Evolutionary conservation across 2,888 invertebrate species (phyloP).

Genomic region (Catocala sponsa): DNA sequence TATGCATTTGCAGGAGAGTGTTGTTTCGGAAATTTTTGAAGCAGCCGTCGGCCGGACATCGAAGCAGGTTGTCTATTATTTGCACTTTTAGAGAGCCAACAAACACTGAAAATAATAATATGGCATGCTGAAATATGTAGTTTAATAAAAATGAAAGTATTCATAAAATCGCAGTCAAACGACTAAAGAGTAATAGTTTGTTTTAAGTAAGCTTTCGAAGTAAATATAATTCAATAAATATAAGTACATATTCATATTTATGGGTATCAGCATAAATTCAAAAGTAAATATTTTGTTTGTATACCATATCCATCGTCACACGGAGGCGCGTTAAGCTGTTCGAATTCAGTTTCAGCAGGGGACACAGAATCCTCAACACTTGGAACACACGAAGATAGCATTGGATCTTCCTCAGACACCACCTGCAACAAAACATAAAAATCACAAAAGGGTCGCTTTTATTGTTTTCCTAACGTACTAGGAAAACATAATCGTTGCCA

Average conservation of each 20-base stretch:
- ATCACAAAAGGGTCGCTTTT: too few species aligned
- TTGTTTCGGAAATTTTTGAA: conserved; percentile 97
- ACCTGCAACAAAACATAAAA: background rate
- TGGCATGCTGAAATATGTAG: background rate
- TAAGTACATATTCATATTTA: too few species aligned
- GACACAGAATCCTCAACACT: conserved; percentile 12
- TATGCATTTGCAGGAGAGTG: conserved; percentile 96
- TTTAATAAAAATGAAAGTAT: background rate
- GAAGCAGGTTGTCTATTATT: conserved; percentile 90
- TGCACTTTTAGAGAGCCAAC: conserved; percentile 89
- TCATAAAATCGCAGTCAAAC: too few species aligned
- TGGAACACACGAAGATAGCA: conserved; percentile 10
- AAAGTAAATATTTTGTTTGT: too few species aligned
- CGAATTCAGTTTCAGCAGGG: conserved; percentile 32
- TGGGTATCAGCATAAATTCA: too few species aligned
- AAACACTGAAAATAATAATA: conserved; percentile 74
- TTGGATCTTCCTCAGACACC: conserved; percentile 2
- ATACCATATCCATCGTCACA: conserved; percentile 80
- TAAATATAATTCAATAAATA: too few species aligned
- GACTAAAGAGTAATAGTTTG: too few species aligned
- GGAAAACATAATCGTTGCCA: too few species aligned
- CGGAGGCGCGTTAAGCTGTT: conserved; percentile 46
- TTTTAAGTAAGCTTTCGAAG: too few species aligned
- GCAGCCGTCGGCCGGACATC: conserved; percentile 94
- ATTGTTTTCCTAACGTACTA: too few species aligned